These are phyloP conservation scores for Orgyia antiqua DNA, from an alignment of 2,888 invertebrate species.

Conservation along the genomic window DNA sequence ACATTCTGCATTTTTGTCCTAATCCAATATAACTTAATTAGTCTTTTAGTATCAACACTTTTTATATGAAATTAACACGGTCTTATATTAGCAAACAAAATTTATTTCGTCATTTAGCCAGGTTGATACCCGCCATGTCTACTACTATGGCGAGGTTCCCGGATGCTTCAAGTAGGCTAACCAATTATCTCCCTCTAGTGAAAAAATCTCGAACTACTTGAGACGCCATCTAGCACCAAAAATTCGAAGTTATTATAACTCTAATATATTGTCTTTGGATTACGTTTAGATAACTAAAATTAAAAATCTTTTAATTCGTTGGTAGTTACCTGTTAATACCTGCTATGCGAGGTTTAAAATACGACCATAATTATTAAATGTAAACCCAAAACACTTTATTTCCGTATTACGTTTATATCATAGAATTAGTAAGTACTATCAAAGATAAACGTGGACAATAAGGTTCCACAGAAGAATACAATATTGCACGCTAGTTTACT, in stretches of 20 bases:
- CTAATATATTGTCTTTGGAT: constrained; percentile 14
- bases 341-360: too few species aligned
- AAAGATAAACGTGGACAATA: too few species aligned
- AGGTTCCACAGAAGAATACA: too few species aligned
- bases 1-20: constrained; percentile 95
- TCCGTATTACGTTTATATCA: too few species aligned
- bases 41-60: constrained; percentile 76
- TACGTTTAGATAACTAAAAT: too few species aligned
- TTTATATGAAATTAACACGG: constrained; percentile 74
- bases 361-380: too few species aligned
- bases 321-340: too few species aligned
- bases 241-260: constrained; percentile 31
- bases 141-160: constrained; percentile 85
- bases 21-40: constrained; percentile 77
- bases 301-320: too few species aligned
- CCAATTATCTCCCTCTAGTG: constrained; percentile 73
- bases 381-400: too few species aligned
- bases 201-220: constrained; percentile 49
- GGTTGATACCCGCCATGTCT: constrained; percentile 88
- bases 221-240: constrained; percentile 59
- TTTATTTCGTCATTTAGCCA: constrained; percentile 82
- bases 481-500: too few species aligned
- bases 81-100: constrained; percentile 77
- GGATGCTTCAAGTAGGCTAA: constrained; percentile 81
- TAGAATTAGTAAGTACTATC: too few species aligned